These are phyloP conservation scores for Todus mexicanus DNA, from an alignment of 2,797 vertebrate genomes.

Conservation along the genomic window DNA sequence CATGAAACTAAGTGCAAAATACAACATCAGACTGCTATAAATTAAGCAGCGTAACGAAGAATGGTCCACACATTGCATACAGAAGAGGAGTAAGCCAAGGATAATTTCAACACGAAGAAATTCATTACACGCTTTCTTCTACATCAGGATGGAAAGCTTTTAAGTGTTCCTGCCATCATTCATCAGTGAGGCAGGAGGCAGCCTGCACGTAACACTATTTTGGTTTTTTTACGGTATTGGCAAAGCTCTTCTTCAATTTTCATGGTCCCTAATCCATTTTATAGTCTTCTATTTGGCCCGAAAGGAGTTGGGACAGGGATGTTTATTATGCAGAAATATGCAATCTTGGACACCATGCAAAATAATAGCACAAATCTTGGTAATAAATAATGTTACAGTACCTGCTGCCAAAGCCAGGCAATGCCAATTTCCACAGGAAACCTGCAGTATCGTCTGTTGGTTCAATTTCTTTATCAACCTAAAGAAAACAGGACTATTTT, in stretches of 20 bases:
- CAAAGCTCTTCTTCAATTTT: not conserved
- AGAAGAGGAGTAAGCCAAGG: not conserved
- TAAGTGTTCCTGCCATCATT: not conserved
- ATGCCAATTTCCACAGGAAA: constrained; percentile 97
- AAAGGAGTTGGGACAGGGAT: not conserved
- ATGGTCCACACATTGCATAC: not conserved
- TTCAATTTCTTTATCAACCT: constrained; percentile 94
- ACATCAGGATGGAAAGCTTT: not conserved
- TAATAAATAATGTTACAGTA: constrained; percentile 65
- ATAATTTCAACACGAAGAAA: not conserved
- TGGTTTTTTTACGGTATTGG: not conserved
- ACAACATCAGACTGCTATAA: not conserved
- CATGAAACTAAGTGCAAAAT: not conserved
- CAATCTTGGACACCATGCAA: not conserved
- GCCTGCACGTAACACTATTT: not conserved
- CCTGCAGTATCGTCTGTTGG: constrained; percentile 91
- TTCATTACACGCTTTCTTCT: not conserved
- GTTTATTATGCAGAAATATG: not conserved
- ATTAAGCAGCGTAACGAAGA: not conserved
- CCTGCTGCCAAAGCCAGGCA: constrained; percentile 97
- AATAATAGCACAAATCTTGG: not conserved
- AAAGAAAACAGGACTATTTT: not conserved
- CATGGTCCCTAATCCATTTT: not conserved
- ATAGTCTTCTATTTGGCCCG: not conserved
- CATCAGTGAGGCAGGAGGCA: not conserved